Conservation (phyloP, 2,888 invertebrate species). For the Tenthredo amoena region DNA sequence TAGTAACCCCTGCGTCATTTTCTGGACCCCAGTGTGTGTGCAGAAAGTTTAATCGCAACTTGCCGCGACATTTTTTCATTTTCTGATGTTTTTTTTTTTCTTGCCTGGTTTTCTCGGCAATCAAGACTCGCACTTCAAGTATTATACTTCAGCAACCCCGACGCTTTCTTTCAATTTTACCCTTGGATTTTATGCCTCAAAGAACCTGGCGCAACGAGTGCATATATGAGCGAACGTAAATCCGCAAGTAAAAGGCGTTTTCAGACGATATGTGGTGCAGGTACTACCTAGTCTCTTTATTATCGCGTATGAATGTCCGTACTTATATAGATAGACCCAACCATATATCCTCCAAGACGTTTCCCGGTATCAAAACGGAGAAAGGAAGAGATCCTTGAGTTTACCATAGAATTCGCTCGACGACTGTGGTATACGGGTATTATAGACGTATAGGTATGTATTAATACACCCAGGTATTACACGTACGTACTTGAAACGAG, state of each 20-base stretch:
- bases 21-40: neutral
- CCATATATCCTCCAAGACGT: neutral
- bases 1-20: neutral
- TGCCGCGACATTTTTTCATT: neutral
- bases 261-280: neutral
- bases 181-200: neutral
- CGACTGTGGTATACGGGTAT: neutral
- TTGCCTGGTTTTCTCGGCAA: neutral
- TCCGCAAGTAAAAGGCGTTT: neutral
- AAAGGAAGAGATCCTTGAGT: neutral
- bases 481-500: neutral
- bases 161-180: conserved; percentile 23
- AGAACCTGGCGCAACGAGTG: neutral
- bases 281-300: neutral
- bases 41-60: conserved; percentile 14
- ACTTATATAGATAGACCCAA: neutral
- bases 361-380: neutral
- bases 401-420: conserved; percentile 1
- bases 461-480: neutral
- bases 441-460: neutral
- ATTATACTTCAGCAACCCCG: neutral
- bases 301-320: neutral
- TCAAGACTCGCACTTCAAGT: neutral
- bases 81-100: neutral
- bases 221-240: neutral